phyloP scores from a whole-genome alignment of 2,797 vertebrate species.

The Sebastes hubbsi region DNA sequence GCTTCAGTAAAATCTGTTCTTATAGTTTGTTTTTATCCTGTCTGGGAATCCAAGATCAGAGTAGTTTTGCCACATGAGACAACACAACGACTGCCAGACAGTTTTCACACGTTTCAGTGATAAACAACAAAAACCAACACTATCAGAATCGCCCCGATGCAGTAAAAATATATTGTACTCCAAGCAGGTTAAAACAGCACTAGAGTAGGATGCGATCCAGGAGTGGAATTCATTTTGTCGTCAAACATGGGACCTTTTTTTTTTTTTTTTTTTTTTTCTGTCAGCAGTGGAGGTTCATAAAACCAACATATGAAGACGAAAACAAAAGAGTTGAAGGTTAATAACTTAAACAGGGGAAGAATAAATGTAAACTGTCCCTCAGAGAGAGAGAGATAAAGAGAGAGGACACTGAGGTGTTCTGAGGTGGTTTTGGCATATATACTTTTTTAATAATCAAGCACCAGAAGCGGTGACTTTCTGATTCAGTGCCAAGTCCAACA shows the following conservation, averaged over 20 bases:
- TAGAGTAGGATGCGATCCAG: constrained; percentile 19
- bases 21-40: constrained; percentile 37
- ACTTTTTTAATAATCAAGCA: constrained; percentile 46
- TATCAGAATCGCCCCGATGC: constrained; percentile 8
- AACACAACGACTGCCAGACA: constrained; percentile 27
- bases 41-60: constrained; percentile 26
- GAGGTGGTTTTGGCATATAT: constrained; percentile 74
- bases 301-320: constrained; percentile 47
- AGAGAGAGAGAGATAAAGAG: constrained; percentile 32
- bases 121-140: background rate
- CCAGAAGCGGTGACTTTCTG: constrained; percentile 63
- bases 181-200: constrained; percentile 15
- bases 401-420: constrained; percentile 77
- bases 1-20: constrained; percentile 36
- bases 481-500: constrained; percentile 68
- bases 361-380: constrained; percentile 73
- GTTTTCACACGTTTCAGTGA: constrained; percentile 20
- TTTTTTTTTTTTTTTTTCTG: constrained; percentile 7
- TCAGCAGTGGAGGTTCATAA: constrained; percentile 73
- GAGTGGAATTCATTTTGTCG: constrained; percentile 35
- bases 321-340: constrained; percentile 54
- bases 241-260: constrained; percentile 53
- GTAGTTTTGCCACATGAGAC: constrained; percentile 30
- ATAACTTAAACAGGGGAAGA: constrained; percentile 67
- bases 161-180: constrained; percentile 13